These are phyloP conservation scores for Agrochola macilenta DNA, from an alignment of 2,888 invertebrate species.

Conservation along the genomic window DNA sequence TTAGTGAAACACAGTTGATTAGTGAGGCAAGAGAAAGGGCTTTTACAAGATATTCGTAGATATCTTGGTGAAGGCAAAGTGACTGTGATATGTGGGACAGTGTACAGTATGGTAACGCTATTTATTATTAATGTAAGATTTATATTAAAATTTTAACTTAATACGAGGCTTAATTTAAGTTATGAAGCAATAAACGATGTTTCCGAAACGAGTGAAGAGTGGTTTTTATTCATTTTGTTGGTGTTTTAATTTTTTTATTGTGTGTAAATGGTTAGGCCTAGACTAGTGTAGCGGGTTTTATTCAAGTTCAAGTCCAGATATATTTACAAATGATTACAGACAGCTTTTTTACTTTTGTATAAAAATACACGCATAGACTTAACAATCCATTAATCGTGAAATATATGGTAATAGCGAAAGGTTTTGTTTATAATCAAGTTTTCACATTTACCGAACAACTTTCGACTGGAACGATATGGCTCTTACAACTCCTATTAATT, in stretches of 20 bases:
- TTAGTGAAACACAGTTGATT: conserved; percentile 90
- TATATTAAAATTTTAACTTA: conserved; percentile 84
- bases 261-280: conserved; percentile 45
- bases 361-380: no score
- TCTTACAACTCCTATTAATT: conserved; percentile 11
- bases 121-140: conserved; percentile 88
- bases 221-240: conserved; percentile 22
- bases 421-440: background rate
- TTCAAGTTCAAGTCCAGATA: background rate
- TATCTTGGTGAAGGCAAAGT: conserved; percentile 60
- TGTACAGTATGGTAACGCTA: conserved; percentile 86
- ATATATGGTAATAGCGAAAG: background rate
- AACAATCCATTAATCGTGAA: background rate
- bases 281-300: conserved; percentile 8
- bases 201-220: conserved; percentile 64
- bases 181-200: conserved; percentile 85
- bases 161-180: conserved; percentile 85
- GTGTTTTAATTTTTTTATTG: background rate
- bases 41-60: conserved; percentile 56
- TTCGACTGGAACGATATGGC: background rate
- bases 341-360: background rate
- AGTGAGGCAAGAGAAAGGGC: conserved; percentile 57
- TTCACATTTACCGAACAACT: background rate
- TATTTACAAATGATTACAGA: background rate
- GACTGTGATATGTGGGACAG: conserved; percentile 84